These are phyloP conservation scores for Lordiphosa fenestrarum DNA, from an alignment of 2,888 invertebrate genomes.

Conservation along the genomic window DNA sequence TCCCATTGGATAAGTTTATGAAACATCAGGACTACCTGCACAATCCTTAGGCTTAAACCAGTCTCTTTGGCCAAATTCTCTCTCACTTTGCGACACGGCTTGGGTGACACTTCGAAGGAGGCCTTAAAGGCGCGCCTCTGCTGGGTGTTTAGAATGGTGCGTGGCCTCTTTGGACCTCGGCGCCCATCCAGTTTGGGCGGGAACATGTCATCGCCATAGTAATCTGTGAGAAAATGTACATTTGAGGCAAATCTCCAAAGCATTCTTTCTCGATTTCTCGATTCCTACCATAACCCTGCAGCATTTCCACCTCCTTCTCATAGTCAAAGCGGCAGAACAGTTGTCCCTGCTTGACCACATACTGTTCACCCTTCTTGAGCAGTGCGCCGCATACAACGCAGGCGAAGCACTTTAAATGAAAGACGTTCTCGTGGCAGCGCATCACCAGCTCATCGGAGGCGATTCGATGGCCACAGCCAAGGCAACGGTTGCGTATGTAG, in stretches of 20 bases:
- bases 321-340: conserved; percentile 90
- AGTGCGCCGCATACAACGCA: conserved; percentile 89
- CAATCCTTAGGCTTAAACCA: conserved; percentile 90
- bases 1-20: no score
- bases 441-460: conserved; percentile 90
- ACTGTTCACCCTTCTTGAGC: conserved; percentile 90
- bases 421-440: conserved; percentile 87
- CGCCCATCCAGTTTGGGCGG: conserved; percentile 84
- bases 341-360: conserved; percentile 88
- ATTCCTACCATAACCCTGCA: conserved; percentile 83
- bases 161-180: conserved; percentile 89
- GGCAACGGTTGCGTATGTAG: conserved; percentile 86
- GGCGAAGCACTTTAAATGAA: conserved; percentile 89
- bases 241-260: neutral
- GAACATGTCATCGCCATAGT: conserved; percentile 83
- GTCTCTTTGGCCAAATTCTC: conserved; percentile 92
- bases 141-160: conserved; percentile 91
- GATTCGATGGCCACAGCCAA: conserved; percentile 87
- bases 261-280: neutral
- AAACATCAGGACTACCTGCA: conserved; percentile 83
- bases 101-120: conserved; percentile 91
- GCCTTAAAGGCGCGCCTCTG: conserved; percentile 91
- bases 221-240: conserved; percentile 76
- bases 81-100: conserved; percentile 90
- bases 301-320: conserved; percentile 88